Base-by-base conservation (phyloP, 2,797 vertebrate species). In the Acipenser oxyrinchus region DNA sequence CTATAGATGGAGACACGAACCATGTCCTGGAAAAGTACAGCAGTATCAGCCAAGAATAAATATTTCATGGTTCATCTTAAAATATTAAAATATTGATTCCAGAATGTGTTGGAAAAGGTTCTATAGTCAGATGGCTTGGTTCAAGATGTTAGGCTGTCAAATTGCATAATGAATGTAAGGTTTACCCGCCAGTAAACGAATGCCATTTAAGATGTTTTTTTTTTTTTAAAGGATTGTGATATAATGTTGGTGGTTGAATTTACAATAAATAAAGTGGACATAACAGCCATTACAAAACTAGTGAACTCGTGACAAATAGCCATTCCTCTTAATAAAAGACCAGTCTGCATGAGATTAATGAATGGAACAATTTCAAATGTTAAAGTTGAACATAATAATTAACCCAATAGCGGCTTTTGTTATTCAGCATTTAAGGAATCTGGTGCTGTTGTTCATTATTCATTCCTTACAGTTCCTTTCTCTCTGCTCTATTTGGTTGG, bases 261-360 rank as follows among this genome's bases (percentile, higher is more conserved):
- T 69, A 68, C 67, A 60, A 13, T 9, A 63, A n/a, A 51, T 11
- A 50, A 60, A 70, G 66, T 66, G 23, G 9, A 63, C 64, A 78
- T 78, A 73, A 74, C 13, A 60, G 63, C 49, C 73, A 74, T 62
- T 74, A 55, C 61, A 73, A 72, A 60, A 65, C 67, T 62, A 50
- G 72, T 51, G 70, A 64, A 63, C 69, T 64, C 69, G 71, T 68
- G 76, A 70, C 72, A 67, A 55, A 76, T 69, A 73, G 71, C 66
- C 58, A 50, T 63, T 67, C 62, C 65, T 76, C 66, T 13, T 6
- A 48, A 49, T 67, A 13, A 57, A 75, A 75, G 73, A 69, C 2
- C 65, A 67, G 81, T 85, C 85, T 83, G 78, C 83, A 85, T 84
- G 78, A 81, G 81, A 86, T 82, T 71, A 83, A 81, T 80, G 82